Conservation (phyloP, 1,140 invertebrate genomes). For the Camponotus pennsylvanicus region DNA sequence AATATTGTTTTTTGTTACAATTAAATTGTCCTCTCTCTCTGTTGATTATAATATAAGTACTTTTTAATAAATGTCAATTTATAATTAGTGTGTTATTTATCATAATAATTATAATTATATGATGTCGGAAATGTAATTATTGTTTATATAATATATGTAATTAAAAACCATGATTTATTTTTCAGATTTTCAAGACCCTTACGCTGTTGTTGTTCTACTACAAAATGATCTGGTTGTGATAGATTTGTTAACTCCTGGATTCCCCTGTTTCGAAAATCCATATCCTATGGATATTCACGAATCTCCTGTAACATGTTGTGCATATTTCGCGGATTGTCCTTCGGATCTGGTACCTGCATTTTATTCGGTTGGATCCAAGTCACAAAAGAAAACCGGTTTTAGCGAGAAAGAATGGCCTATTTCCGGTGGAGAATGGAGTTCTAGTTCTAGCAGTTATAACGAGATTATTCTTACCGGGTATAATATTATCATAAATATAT, state of each 20-base stretch:
- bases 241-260: conserved; percentile 97
- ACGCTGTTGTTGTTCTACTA: conserved; percentile 98
- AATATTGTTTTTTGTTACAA: conserved; percentile 12
- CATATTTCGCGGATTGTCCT: conserved; percentile 98
- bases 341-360: conserved; percentile 98
- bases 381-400: conserved; percentile 93
- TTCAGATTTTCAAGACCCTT: conserved; percentile 98
- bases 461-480: conserved; percentile 98
- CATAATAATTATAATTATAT: conserved; percentile 1
- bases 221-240: conserved; percentile 99
- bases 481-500: conserved; percentile 70
- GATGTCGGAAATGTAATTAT: not conserved
- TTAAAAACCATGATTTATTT: conserved; percentile 66
- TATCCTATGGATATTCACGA: conserved; percentile 99
- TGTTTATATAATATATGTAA: not conserved
- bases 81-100: too few relatives aligned
- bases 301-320: conserved; percentile 97
- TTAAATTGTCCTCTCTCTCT: not conserved
- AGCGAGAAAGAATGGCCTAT: conserved; percentile 98
- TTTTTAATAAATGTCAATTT: not conserved
- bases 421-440: conserved; percentile 97
- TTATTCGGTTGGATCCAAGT: conserved; percentile 94
- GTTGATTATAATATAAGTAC: not conserved
- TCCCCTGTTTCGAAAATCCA: conserved; percentile 99
- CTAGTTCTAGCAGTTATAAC: conserved; percentile 97